These are phyloP conservation scores for Oenanthe melanoleuca DNA, from an alignment of 2,113 vertebrate species.

Conservation along the genomic window DNA sequence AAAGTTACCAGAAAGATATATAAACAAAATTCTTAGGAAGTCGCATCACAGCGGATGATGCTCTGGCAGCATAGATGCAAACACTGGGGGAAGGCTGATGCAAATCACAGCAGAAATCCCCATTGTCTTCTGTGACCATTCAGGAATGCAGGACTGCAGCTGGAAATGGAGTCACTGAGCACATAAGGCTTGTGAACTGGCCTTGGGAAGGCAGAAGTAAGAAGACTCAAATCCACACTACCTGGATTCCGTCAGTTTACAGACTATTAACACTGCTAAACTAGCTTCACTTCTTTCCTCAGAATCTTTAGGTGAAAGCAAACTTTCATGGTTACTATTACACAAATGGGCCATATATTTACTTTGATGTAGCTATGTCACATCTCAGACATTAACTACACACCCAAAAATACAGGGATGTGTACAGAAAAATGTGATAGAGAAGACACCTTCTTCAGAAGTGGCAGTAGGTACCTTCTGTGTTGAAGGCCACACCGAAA, in stretches of 20 bases:
- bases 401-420: neutral
- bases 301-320: neutral
- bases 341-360: neutral
- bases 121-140: neutral
- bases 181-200: fast-evolving
- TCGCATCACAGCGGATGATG: fast-evolving
- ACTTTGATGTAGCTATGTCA: neutral
- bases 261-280: neutral
- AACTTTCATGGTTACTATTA: neutral
- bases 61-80: neutral
- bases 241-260: neutral
- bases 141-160: neutral
- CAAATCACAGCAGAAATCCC: neutral
- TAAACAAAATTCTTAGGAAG: slow-evolving; percentile 14
- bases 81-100: neutral
- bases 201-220: neutral
- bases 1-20: neutral
- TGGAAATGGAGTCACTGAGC: neutral
- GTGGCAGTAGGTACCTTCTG: neutral
- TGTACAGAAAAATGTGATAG: neutral
- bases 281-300: neutral
- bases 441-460: neutral
- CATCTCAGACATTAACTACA: neutral
- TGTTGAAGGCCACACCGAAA: neutral
- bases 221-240: neutral